Evolutionary conservation across 2,888 invertebrate genomes (phyloP), one percentile per base, ranked within the genome.

Genomic region (Mallateleia sp.): DNA sequence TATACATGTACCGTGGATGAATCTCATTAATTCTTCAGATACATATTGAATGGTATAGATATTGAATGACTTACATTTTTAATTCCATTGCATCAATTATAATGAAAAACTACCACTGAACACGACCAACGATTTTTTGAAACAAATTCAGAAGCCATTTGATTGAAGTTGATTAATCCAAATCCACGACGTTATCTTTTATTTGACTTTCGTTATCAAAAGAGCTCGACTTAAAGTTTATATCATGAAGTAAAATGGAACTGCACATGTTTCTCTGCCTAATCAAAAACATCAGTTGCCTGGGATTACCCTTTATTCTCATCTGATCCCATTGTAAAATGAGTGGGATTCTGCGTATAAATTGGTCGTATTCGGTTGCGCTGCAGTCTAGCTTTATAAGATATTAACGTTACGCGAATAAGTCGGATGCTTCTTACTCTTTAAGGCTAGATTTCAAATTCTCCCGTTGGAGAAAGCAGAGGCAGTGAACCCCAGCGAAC

Each of bases 221-320:
- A 7, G 11, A 11, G 11, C 11, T 54, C 18, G 25, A 18, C 34
- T 34, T 2, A 25, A 58, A 18, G 58, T 54, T 54, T 38, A 14
- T 20, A 14, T 54, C 25, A 25, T 1, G 54, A 15, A 25, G 24
- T 54, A 24, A 24, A 42, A 62, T 9, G 45, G 28, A 60, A 24
- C 7, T 11, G 45, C 18, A 25, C 28, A 28, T 22, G 25, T 62
- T 74, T 54, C 14, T 38, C 28, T 24, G 9, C 18, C 42, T 67
- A 45, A 66, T 78, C 77, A 78, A 67, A 67, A 52, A 66, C 66
- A 66, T 78, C 54, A 54, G 54, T 64, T 56, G 45, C 58, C 6
- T 22, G 4, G 67, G 56, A 67, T 67, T 78, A 64, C 15, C 45
- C 56, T 66, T 38, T 45, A 67, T 58, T 47, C 25, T 20, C 34